Evolutionary conservation across 2,113 vertebrate species (phyloP).

Genomic region (Todiramphus chloris): DNA sequence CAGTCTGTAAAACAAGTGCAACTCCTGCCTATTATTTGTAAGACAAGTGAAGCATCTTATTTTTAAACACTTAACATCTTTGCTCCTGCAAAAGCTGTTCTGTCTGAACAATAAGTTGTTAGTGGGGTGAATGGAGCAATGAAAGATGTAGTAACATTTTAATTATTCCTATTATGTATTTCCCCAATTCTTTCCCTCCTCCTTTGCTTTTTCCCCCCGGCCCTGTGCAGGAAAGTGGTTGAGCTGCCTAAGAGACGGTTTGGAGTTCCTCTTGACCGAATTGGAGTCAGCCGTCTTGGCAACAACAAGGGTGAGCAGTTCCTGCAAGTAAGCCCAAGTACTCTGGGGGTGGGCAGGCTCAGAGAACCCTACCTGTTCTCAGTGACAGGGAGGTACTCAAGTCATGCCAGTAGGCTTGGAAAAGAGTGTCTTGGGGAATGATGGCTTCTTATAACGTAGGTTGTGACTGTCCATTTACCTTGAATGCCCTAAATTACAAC

Average conservation of each 20-base stretch:
- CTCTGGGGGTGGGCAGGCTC: background rate
- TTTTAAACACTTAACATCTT: background rate
- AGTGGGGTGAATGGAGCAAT: background rate
- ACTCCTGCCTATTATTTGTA: background rate
- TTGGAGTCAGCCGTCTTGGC: constrained; percentile 81
- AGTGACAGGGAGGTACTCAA: background rate
- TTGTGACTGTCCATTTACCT: background rate
- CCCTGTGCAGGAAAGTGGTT: constrained; percentile 75
- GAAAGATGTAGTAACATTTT: background rate
- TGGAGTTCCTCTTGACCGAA: constrained; percentile 85
- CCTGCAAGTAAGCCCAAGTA: constrained; percentile 42
- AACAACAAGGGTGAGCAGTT: constrained; percentile 80
- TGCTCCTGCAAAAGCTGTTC: background rate
- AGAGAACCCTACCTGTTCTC: background rate
- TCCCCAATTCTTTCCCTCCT: background rate
- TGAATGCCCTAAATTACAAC: background rate
- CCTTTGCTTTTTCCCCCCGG: background rate
- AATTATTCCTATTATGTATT: background rate
- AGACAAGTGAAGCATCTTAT: background rate
- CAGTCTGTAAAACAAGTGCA: background rate
- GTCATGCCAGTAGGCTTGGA: background rate
- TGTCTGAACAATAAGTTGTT: background rate
- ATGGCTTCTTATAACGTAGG: background rate
- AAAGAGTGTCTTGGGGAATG: background rate
- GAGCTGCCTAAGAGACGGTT: constrained; percentile 79